phyloP scores from a whole-genome alignment of 2,888 invertebrate species.

The Synanthedon andrenaeformis region DNA sequence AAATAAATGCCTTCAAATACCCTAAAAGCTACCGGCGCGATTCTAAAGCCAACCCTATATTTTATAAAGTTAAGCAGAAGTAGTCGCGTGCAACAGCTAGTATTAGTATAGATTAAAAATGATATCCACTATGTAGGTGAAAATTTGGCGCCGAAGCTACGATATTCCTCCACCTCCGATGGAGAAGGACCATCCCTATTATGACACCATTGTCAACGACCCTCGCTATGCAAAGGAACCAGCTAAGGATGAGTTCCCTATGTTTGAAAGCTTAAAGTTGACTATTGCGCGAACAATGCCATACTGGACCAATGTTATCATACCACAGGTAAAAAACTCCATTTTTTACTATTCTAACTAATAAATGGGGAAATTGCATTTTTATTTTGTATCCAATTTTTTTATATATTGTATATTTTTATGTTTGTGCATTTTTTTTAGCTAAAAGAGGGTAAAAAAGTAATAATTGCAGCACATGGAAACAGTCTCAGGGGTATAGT shows the following conservation, averaged over 20 bases:
- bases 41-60: too few species aligned
- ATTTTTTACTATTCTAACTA: too few species aligned
- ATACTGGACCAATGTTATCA: conserved; percentile 87
- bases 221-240: conserved; percentile 79
- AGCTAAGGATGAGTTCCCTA: conserved; percentile 81
- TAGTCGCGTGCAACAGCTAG: too few species aligned
- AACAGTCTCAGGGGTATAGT: conserved; percentile 88
- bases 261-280: conserved; percentile 84
- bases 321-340: conserved; percentile 67
- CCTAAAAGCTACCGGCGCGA: too few species aligned
- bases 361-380: too few species aligned
- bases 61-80: too few species aligned
- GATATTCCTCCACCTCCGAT: conserved; percentile 86
- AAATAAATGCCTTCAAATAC: too few species aligned
- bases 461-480: conserved; percentile 88
- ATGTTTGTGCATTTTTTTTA: too few species aligned
- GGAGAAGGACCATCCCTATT: conserved; percentile 80
- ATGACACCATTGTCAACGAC: conserved; percentile 80
- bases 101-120: neutral
- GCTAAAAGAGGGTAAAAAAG: conserved; percentile 81
- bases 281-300: conserved; percentile 86
- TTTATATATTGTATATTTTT: too few species aligned
- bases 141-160: conserved; percentile 88
- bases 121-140: conserved; percentile 62
- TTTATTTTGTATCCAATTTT: too few species aligned